These are phyloP conservation scores for Auanema sp. DNA, from an alignment of 2,888 invertebrate genomes.

Conservation along the genomic window DNA sequence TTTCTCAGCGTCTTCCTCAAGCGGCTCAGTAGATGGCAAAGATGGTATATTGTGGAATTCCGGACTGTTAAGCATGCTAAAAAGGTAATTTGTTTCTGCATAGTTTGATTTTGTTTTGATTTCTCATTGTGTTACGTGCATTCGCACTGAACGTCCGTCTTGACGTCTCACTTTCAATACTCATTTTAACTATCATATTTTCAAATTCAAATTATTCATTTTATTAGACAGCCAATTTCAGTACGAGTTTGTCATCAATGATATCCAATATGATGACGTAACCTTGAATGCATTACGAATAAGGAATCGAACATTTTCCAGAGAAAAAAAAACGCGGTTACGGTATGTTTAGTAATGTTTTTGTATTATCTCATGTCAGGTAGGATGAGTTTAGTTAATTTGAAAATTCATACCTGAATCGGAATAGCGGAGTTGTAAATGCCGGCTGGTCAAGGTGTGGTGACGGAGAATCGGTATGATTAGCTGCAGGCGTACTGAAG, in stretches of 20 bases:
- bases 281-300: no score
- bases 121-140: neutral
- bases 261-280: no score
- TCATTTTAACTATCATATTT: no score
- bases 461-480: constrained; percentile 26
- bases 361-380: no score
- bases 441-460: constrained; percentile 23
- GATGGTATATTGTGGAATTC: constrained; percentile 29
- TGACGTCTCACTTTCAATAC: neutral
- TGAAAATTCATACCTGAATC: constrained; percentile 1
- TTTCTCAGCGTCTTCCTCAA: constrained; percentile 67
- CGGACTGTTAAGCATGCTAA: constrained; percentile 25
- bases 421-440: neutral
- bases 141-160: neutral
- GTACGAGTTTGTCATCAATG: no score
- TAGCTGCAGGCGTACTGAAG: constrained; percentile 24
- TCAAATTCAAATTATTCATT: no score
- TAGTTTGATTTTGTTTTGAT: neutral
- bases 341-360: no score
- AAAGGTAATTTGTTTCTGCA: neutral
- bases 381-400: no score
- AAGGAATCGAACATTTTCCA: no score
- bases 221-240: no score
- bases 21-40: constrained; percentile 12
- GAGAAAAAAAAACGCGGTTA: no score